These are phyloP conservation scores for Bruchidius siliquastri DNA, from an alignment of 2,888 invertebrate genomes.

Conservation along the genomic window DNA sequence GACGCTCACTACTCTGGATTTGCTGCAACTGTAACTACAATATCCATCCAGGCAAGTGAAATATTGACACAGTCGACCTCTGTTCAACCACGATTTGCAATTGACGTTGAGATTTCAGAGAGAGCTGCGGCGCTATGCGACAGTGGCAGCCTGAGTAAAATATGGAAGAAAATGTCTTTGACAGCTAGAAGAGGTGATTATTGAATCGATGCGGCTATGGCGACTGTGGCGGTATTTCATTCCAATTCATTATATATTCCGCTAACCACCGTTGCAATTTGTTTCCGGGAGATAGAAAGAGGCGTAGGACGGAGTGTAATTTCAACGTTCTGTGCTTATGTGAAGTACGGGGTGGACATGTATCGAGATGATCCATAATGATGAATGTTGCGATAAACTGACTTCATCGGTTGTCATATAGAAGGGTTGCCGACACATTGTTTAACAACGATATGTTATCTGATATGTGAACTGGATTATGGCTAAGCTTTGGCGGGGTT, in stretches of 20 bases:
- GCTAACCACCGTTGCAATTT: not conserved
- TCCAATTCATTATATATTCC: not conserved
- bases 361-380: not conserved
- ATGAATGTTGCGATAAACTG: not conserved
- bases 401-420: not conserved
- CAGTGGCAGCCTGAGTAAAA: not conserved
- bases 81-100: not conserved
- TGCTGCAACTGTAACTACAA: not conserved
- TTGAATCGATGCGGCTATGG: not conserved
- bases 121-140: no score
- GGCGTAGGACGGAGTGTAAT: not conserved
- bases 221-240: not conserved
- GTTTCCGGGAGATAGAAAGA: not conserved
- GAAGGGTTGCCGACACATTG: no score
- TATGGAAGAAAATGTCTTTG: not conserved
- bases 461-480: no score
- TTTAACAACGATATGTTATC: no score
- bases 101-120: not conserved
- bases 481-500: no score
- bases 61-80: not conserved
- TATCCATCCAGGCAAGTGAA: not conserved
- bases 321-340: not conserved
- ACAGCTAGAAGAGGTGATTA: not conserved
- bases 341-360: not conserved
- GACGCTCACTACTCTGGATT: not conserved